Conservation (phyloP, 2,797 vertebrate genomes). For the Poecilia gillii region DNA sequence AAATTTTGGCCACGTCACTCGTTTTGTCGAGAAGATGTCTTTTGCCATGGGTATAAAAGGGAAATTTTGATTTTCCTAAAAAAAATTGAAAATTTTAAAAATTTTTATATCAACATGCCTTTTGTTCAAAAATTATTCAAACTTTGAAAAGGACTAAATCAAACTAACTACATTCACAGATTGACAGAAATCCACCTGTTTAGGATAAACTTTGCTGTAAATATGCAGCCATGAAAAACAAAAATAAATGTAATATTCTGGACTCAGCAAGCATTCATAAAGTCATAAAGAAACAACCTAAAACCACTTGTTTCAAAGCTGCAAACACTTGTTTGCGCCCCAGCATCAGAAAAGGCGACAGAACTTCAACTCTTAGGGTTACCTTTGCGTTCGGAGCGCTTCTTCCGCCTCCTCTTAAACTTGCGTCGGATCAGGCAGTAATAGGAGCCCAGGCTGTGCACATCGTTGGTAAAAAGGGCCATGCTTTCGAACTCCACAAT, state of each 20-base stretch:
- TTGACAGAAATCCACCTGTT: neutral
- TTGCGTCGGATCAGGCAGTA: conserved; percentile 73
- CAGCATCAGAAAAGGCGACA: conserved; percentile 17
- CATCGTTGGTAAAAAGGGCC: conserved; percentile 70
- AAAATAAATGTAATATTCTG: neutral
- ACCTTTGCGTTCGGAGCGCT: conserved; percentile 87
- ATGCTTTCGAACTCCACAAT: conserved; percentile 45
- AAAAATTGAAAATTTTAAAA: neutral
- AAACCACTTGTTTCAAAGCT: conserved; percentile 9
- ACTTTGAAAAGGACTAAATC: neutral
- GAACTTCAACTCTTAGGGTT: conserved; percentile 42
- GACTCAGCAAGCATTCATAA: neutral
- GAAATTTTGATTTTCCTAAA: neutral
- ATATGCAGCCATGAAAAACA: neutral
- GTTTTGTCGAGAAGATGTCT: too few relatives aligned
- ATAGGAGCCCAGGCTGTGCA: conserved; percentile 72
- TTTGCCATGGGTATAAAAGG: neutral
- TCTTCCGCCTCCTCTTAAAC: conserved; percentile 86
- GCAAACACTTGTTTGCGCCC: conserved; percentile 18
- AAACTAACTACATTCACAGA: neutral
- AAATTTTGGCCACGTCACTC: neutral
- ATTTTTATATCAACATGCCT: neutral
- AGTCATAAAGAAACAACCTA: neutral
- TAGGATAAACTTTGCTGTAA: neutral
- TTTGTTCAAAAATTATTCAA: neutral